These are phyloP conservation scores for Triops cancriformis DNA, from an alignment of 1,140 invertebrate species.

Conservation along the genomic window DNA sequence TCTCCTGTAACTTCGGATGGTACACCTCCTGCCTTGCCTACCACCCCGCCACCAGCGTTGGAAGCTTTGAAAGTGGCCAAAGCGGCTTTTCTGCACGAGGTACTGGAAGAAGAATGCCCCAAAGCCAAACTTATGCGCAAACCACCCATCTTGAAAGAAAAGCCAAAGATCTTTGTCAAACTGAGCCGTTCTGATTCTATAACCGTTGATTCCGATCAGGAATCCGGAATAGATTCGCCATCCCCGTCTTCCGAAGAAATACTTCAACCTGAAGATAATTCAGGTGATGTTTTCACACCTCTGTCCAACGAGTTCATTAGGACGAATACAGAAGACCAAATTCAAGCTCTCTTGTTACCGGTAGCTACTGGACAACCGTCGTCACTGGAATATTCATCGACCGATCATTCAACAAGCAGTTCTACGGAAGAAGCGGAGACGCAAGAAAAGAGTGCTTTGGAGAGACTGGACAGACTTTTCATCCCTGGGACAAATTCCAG, in stretches of 20 bases:
- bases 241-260: slow-evolving; percentile 23
- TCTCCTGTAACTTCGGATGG: neutral
- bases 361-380: neutral
- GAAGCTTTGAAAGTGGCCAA: slow-evolving; percentile 15
- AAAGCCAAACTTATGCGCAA: slow-evolving; percentile 32
- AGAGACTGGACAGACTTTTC: slow-evolving; percentile 19
- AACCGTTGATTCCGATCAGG: neutral
- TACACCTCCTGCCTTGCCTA: neutral
- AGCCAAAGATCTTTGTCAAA: slow-evolving; percentile 31
- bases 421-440: neutral
- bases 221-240: slow-evolving; percentile 23
- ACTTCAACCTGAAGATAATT: slow-evolving; percentile 16
- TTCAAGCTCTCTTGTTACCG: neutral
- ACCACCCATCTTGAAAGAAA: slow-evolving; percentile 32
- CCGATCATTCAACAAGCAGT: neutral
- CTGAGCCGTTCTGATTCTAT: slow-evolving; percentile 16
- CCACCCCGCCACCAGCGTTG: slow-evolving; percentile 6
- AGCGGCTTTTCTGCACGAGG: neutral
- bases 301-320: neutral
- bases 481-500: neutral
- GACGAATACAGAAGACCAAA: neutral
- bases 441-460: slow-evolving; percentile 7
- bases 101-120: slow-evolving; percentile 16
- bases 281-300: slow-evolving; percentile 25
- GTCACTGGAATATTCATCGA: neutral